Conservation (phyloP, 2,797 vertebrate genomes). For the Eremophila alpestris region DNA sequence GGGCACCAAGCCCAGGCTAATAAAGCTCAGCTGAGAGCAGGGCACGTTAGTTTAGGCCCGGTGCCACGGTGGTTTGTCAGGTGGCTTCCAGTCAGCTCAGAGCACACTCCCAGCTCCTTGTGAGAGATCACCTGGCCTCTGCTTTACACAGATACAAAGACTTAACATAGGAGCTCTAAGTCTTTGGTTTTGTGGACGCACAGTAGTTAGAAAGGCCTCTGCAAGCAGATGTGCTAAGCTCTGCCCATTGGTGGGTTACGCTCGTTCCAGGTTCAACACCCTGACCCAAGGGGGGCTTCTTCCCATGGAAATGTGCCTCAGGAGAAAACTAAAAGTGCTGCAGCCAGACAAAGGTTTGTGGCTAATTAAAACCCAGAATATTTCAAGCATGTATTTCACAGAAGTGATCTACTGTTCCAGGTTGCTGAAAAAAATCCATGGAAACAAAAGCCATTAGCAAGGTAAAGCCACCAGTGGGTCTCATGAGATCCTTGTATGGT, state of each 20-base stretch:
- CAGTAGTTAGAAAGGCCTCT: not conserved
- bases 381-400: not conserved
- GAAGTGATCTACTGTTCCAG: not conserved
- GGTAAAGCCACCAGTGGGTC: not conserved
- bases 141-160: not conserved
- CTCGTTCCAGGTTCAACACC: not conserved
- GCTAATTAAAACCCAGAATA: not conserved
- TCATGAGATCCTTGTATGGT: not conserved
- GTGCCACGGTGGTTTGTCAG: not conserved
- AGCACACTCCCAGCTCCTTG: not conserved
- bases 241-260: accelerated
- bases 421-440: not conserved
- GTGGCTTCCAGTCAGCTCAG: not conserved
- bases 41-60: slow-evolving; percentile 4
- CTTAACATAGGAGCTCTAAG: not conserved
- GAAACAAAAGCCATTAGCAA: not conserved
- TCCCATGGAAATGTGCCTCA: not conserved
- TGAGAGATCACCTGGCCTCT: accelerated
- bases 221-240: not conserved
- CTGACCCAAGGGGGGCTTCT: not conserved
- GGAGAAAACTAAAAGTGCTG: not conserved
- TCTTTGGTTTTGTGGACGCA: not conserved
- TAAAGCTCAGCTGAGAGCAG: slow-evolving; percentile 39
- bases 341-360: not conserved
- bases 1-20: slow-evolving; percentile 54